Percentiles rank a stretch among this genome's conserved stretches.
Conservation (phyloP, 53 echinoderm and acorn worm species). For the Luidia sarsii region DNA sequence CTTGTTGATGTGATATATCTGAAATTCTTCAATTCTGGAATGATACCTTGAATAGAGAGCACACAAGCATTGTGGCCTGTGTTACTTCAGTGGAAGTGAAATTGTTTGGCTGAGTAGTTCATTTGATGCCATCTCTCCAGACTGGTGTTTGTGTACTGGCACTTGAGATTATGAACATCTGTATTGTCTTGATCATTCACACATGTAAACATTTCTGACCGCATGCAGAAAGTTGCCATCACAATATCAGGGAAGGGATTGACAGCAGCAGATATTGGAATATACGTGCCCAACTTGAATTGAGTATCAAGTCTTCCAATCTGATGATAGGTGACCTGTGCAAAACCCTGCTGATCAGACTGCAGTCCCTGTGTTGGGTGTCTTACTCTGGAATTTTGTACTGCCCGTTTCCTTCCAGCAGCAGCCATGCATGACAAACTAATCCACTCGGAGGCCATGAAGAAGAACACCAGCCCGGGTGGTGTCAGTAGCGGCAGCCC, state of each 20-base stretch:
- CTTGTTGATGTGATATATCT: slow-evolving; percentile 3
- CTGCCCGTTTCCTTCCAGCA: slow-evolving; percentile 2
- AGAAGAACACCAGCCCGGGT: slow-evolving; percentile 74
- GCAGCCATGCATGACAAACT: slow-evolving; percentile 53
- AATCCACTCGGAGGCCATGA: slow-evolving; percentile 56
- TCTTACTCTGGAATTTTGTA: slow-evolving; percentile 16
- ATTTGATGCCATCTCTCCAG: neutral
- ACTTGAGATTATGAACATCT: slow-evolving; percentile 46
- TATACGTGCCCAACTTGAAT: neutral
- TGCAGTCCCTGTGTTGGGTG: neutral
- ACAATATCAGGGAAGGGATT: too few species aligned
- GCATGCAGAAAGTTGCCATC: too few species aligned
- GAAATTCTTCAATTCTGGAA: slow-evolving; percentile 7
- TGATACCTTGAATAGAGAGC: too few species aligned
- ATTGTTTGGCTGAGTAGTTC: slow-evolving; percentile 5
- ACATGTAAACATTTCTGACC: slow-evolving; percentile 20
- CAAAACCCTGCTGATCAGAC: neutral
- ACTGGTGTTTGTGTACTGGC: neutral
- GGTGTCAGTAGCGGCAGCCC: slow-evolving; percentile 61
- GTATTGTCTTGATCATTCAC: slow-evolving; percentile 26
- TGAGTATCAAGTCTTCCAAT: too few species aligned
- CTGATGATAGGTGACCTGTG: too few species aligned
- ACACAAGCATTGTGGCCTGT: too few species aligned
- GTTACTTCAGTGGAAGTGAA: too few species aligned
- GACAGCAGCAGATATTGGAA: neutral